These are phyloP conservation scores for Austrofundulus limnaeus DNA, from an alignment of 2,113 vertebrate genomes.

Conservation along the genomic window DNA sequence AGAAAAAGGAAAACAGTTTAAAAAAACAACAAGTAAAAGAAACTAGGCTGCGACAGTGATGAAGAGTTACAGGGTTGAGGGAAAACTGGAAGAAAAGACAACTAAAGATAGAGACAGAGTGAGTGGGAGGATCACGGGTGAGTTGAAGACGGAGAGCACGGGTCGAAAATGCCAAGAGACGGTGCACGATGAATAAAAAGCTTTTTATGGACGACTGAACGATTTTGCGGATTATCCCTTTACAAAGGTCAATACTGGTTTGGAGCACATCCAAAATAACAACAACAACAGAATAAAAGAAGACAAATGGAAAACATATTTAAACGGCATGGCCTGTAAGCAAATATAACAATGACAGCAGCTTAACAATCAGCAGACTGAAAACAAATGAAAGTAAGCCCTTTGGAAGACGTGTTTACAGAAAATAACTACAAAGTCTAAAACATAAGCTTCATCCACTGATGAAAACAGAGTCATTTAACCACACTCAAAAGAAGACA, in stretches of 20 bases:
- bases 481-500: conserved; percentile 11
- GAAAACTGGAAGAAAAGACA: conserved; percentile 2
- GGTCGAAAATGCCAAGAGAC: conserved; percentile 66
- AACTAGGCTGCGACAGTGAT: neutral
- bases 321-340: conserved; percentile 41
- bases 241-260: conserved; percentile 66
- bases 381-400: conserved; percentile 10
- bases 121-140: conserved; percentile 49
- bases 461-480: conserved; percentile 17
- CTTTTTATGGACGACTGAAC: conserved; percentile 65
- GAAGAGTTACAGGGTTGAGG: conserved; percentile 20
- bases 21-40: neutral
- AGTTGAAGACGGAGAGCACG: conserved; percentile 31
- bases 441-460: neutral
- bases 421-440: conserved; percentile 23
- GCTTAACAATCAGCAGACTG: conserved; percentile 17
- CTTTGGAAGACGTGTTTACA: conserved; percentile 1
- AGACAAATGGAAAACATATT: conserved; percentile 8
- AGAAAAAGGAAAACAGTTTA: neutral
- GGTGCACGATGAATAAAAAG: conserved; percentile 63
- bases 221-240: conserved; percentile 70
- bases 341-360: conserved; percentile 40
- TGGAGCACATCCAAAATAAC: conserved; percentile 56
- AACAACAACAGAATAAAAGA: conserved; percentile 34
- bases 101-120: conserved; percentile 2